Evolutionary conservation across 2,113 vertebrate species (phyloP), one percentile per base, ranked within the genome.

Genomic region (Tragelaphus scriptus): DNA sequence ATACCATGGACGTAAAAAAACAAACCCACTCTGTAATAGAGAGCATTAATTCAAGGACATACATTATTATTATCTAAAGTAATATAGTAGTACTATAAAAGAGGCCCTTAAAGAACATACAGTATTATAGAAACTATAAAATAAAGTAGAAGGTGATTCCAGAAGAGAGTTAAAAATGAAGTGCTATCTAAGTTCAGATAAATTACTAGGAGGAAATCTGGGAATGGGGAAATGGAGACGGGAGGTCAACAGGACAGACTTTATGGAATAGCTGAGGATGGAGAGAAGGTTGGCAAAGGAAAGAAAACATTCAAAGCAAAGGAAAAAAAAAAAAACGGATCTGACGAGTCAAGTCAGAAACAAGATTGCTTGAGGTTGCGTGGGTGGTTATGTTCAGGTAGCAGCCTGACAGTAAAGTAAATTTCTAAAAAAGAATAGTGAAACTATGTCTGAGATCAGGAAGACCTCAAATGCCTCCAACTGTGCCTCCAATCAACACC

Each of bases 321-420:
- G 82, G 16, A 68, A 32, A 32, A 32, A 30, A 26, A 85, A 58
- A 36, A 30, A 86, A 95, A 86, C 19, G 17, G n/a, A 51, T 75
- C 44, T 30, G 15, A 91, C 36, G n/a, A 97, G 81, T 32, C 85
- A 93, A 36, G 36, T 77, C 56, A 95, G 40, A 88, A 86, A 61
- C 49, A 61, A 68, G 40, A 88, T 30, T 49, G 51, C 47, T 85
- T 79, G 44, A 56, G 47, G 51, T 47, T 77, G 44, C 92, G 47
- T 17, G 28, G 23, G 2, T 85, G 19, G 47, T 65, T 90, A 58
- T 75, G 15, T 81, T 80, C 88, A 59, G 68, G 15, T 84, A 96
- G 88, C 16, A 90, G 32, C 11, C 59, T 97, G 15, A 75, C 36
- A 53, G 79, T 92, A 80, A 96, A 96, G 68, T 55, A 96, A 89